A percentile compares a stretch with the other conserved stretches of the same genome.
phyloP scores from a whole-genome alignment of 2,113 vertebrate genomes.

The Eolophus roseicapilla region DNA sequence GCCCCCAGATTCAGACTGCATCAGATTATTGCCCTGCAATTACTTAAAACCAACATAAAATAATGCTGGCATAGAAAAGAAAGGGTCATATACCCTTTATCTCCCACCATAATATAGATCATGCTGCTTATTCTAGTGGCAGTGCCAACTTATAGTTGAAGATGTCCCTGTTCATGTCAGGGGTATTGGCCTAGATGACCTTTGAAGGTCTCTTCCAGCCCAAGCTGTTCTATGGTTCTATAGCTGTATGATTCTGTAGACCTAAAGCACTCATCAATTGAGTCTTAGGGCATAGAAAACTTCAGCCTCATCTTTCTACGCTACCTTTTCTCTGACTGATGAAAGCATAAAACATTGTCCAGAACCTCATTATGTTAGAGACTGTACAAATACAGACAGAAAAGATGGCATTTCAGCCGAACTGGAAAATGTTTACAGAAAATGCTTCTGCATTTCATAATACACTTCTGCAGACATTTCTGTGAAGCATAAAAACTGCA shows the following conservation, averaged over 20 bases:
- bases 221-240: not conserved
- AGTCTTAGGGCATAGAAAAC: not conserved
- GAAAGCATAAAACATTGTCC: not conserved
- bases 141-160: not conserved
- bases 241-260: not conserved
- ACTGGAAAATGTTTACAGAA: not conserved
- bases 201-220: not conserved
- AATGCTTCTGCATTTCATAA: not conserved
- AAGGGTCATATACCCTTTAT: not conserved
- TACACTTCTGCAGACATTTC: not conserved
- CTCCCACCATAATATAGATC: not conserved
- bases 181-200: not conserved
- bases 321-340: not conserved
- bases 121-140: not conserved
- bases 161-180: not conserved
- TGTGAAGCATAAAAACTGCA: not conserved
- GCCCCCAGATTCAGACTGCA: not conserved
- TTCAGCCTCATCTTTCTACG: not conserved
- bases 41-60: not conserved
- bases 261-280: not conserved
- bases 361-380: not conserved
- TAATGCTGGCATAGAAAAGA: not conserved
- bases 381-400: not conserved
- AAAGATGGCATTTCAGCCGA: not conserved
- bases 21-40: not conserved